Base-by-base conservation (phyloP, 92 coral and sea anemone genomes). In the Parazoanthus atlanticus region DNA sequence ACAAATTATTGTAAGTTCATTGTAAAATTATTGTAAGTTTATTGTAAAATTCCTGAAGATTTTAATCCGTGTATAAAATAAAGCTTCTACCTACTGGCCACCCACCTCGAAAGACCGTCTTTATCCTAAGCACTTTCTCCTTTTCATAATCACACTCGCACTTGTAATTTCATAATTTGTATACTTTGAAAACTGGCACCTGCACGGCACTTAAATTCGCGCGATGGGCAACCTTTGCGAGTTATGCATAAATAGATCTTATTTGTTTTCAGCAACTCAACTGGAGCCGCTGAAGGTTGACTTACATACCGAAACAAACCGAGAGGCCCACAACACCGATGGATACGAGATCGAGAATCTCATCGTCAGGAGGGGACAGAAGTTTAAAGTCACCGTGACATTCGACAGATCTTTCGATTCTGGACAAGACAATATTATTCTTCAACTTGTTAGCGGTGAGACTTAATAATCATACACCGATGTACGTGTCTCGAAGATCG, bases 291-390 rank as follows among this genome's bases (percentile, higher is more conserved):
- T 69, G 30, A 29, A 12, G 41, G 78, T 84, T 30, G 78, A 71
- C 3, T 38, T 71, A 9, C 78, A 84, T 15, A 34, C 8, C 19
- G 87, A 84, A 29, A 58, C 36, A 6, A 84, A 84, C 61, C 87
- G 87, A 21, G 41, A 29, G 12, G 64, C 38, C 2, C 87, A 84
- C n/a, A 29, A 70, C 10, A 84, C 87, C 26, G 79, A 70, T 17
- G 25, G 40, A 66, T 84, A 69, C n/a, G 87, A 70, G 64, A 43
- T 49, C 29, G 64, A 84, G 31, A 46, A 41, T 11, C 78, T 84
- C 8, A 43, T 84, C 17, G n/a, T 84, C 19, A 84, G 87, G 66
- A 84, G 87, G 43, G 87, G 87, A 69, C 78, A 84, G 47, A 28
- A 43, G 28, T 84, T 84, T 46, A 43, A 29, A 71, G 17, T 84